Evolutionary conservation across 2,113 vertebrate species (phyloP), one percentile per base, ranked within the genome.

Genomic region (Silurus meridionalis): DNA sequence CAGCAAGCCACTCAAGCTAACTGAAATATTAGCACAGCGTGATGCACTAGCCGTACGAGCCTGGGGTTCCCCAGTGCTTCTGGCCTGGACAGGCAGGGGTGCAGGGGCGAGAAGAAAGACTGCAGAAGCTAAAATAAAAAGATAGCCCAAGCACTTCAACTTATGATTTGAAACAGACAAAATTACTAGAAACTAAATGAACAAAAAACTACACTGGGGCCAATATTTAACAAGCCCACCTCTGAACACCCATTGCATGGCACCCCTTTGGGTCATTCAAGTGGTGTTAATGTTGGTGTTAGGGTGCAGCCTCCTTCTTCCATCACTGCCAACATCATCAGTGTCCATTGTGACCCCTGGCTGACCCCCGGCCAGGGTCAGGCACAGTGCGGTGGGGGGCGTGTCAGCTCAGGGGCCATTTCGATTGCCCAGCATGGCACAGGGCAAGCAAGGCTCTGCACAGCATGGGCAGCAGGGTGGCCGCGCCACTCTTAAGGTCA

Each of bases 21-120:
- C 91, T 89, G 91, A 91, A 94, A 96, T 95, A 94, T 95, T 93
- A 90, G 91, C 94, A 89, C 94, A 94, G 94, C 95, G 93, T 94
- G 95, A 94, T 89, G 92, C 92, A 89, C 86, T 81, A 87, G 90
- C 89, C 89, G 83, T 88, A 83, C 67, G 85, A 91, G 84, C 92
- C 88, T 85, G 89, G 67, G 92, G 92, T 93, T 90, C 80, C 92
- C 93, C 85, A 91, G 92, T 89, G 88, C 91, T 93, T 89, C 89
- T 89, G 91, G 87, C 88, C 91, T 88, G 91, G 90, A 87, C 25
- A 80, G 90, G 88, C 57, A 80, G 58, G 79, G 69, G 82, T 86
- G 71, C 50, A 78, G 23, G 21, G 75, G 82, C 19, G 64, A 79
- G 14, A 90, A 89, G 90, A 90, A 78, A 48, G 28, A 23, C 61